Evolutionary conservation across 2,113 vertebrate genomes (phyloP).

Genomic region (Balaeniceps rex): DNA sequence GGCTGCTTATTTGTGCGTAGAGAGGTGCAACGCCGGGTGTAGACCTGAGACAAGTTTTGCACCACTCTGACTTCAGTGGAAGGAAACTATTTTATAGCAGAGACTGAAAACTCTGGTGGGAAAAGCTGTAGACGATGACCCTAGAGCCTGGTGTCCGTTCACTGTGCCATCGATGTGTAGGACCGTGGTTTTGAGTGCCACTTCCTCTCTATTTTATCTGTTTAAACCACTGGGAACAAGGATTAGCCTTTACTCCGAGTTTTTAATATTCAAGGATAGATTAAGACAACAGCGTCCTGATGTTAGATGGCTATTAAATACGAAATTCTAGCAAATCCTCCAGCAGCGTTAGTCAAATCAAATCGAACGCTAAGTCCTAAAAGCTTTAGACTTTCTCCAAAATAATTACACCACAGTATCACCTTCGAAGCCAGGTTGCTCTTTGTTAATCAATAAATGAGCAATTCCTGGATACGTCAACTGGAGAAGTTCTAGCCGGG

Average conservation of each 20-base stretch:
- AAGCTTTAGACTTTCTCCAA: not conserved
- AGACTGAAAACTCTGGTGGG: not conserved
- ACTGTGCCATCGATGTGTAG: not conserved
- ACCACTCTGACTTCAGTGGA: not conserved
- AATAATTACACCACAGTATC: not conserved
- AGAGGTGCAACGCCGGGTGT: not conserved
- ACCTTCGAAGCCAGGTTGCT: not conserved
- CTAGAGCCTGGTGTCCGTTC: not conserved
- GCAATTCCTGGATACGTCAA: not conserved
- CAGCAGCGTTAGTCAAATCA: not conserved
- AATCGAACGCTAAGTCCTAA: not conserved
- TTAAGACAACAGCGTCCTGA: not conserved
- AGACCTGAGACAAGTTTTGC: not conserved
- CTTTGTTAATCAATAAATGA: not conserved
- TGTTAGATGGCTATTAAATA: not conserved
- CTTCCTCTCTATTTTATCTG: not conserved
- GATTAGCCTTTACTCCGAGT: not conserved
- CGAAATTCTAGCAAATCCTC: not conserved
- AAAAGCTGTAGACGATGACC: not conserved
- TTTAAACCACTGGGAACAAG: not conserved
- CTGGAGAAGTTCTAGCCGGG: not conserved
- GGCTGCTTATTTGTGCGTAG: not conserved
- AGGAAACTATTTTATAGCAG: not conserved
- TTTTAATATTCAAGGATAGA: not conserved
- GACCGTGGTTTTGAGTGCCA: not conserved